Evolutionary conservation across 2,797 vertebrate species (phyloP), one percentile per base, ranked within the genome.

Genomic region (Malurus leucopterus): DNA sequence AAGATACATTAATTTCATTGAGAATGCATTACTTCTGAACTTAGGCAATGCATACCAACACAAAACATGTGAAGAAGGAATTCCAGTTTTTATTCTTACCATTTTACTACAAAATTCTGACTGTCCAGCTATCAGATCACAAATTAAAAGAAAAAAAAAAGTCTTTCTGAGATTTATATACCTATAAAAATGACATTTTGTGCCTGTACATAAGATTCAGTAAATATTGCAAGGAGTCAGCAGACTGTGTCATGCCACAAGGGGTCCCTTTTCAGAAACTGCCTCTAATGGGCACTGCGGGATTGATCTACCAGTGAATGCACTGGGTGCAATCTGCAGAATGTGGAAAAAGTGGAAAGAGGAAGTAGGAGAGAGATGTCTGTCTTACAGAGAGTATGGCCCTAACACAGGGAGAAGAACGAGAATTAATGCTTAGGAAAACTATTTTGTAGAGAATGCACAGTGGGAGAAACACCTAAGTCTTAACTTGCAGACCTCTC

Each of bases 181-280:
- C 11, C 34, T 53, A 30, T 47, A 54, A 84, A 92, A 40, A 6
- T 41, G 16, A 5, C 15, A 30, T 62, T 73, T 76, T 80, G 10
- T 67, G 30, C 13, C 27, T 27, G 24, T 11, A 22, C 19, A 15
- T 26, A 22, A 41, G 18, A 29, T 74, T 85, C 53, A 32, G 46
- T 15, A 34, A 63, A 49, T n/a, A 61, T 7, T 53, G 20, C 34
- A 70, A 76, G 17, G 11, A 49, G 7, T 15, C 32, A 47, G 23
- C 24, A 49, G 54, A 9, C 5, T 63, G 17, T 32, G 55, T 14
- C 1, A 1, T 57, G 9, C 27, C 1, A 0, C 6, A 17, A 26
- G 1, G 27, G 6, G 1, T 16, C 41, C 23, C 15, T 34, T 81
- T 78, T n/a, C 58, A 70, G 50, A 34, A 86, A 8, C 22, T 74